Evolutionary conservation across 2,113 vertebrate genomes (phyloP), one percentile per base, ranked within the genome.

Genomic region (Paedocypris sp.): DNA sequence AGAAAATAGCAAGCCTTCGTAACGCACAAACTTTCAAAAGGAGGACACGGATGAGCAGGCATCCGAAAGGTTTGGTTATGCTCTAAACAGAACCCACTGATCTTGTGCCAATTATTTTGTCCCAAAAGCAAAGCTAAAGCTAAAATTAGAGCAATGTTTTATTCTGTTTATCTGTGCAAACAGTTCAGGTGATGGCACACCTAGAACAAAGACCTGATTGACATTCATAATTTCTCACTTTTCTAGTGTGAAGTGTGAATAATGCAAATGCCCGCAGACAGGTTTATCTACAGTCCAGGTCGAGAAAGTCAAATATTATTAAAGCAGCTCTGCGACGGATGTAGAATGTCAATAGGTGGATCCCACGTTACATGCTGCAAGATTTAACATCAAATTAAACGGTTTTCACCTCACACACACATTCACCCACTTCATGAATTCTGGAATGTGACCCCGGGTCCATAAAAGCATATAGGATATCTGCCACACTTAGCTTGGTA

Each of bases 381-480:
- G 23, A 56, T 41, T 41, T 56, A 56, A 56, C 52, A 29, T 56
- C 18, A 56, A 13, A 56, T 56, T 56, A 56, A 56, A 56, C 36
- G 9, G 23, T 56, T 33, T 29, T 22, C 11, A 36, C 12, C 36
- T 3, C 35, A 18, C n/a, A 38, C n/a, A 28, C 5, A 19, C 25
- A 38, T 43, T 42, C 56, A n/a, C 26, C 11, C 28, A 47, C 32
- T 33, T 32, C 41, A 69, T 60, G 41, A 64, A 69, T 69, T 60
- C 53, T 60, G 47, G 63, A 53, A 69, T 53, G 36, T 60, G 33
- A 69, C 41, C 48, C 25, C 25, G 13, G n/a, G 38, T 53, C 32
- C 67, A 64, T 35, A 43, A 35, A 46, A 7, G 15, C 58, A 32
- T 26, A 46, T 26, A 48, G 62, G 63, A 29, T n/a, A 22, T 29